These are phyloP conservation scores for Xiphophorus hellerii DNA, from an alignment of 2,113 vertebrate species.

Conservation along the genomic window DNA sequence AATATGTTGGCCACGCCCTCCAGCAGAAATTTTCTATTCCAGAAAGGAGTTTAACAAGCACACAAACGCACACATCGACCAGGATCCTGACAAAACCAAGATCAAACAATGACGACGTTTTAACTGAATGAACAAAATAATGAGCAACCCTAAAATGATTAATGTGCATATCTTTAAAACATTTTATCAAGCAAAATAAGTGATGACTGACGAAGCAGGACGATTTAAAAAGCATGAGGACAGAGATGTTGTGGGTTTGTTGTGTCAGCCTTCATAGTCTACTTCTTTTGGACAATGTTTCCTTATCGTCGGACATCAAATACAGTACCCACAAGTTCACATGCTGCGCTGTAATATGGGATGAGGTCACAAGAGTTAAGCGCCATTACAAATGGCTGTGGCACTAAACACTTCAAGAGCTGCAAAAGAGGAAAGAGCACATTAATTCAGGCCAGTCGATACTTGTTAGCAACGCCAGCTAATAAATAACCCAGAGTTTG, in stretches of 20 bases:
- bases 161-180: too few relatives aligned
- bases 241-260: not conserved
- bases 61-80: too few relatives aligned
- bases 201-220: too few relatives aligned
- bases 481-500: constrained; percentile 69
- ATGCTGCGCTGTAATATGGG: constrained; percentile 1
- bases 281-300: not conserved
- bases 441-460: constrained; percentile 74
- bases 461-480: constrained; percentile 52
- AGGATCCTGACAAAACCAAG: too few relatives aligned
- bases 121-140: not conserved
- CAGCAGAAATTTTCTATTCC: too few relatives aligned
- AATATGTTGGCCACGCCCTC: too few relatives aligned
- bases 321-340: not conserved
- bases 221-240: too few relatives aligned
- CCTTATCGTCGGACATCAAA: not conserved
- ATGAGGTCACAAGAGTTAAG: constrained; percentile 79
- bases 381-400: constrained; percentile 73
- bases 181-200: too few relatives aligned
- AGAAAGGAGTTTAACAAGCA: too few relatives aligned
- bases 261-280: not conserved
- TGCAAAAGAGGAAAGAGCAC: constrained; percentile 54
- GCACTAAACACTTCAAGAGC: constrained; percentile 71
- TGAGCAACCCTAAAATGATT: not conserved
- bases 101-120: not conserved